Percentiles rank a stretch among this genome's conserved stretches.
These are phyloP conservation scores for Galago senegalensis DNA, from an alignment of 2,797 vertebrate genomes.

Conservation along the genomic window DNA sequence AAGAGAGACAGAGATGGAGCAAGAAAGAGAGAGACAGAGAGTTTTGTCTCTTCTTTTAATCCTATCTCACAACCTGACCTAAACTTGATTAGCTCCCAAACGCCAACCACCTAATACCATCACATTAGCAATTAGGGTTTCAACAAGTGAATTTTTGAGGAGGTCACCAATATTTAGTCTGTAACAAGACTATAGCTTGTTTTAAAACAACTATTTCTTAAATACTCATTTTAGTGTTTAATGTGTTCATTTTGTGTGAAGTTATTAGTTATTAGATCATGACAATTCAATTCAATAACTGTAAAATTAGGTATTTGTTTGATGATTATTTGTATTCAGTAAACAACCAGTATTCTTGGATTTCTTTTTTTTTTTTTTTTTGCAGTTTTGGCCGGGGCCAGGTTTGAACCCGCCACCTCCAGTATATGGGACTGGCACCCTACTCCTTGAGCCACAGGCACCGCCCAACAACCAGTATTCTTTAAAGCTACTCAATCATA, in stretches of 20 bases:
- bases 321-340: neutral
- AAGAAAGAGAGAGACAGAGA: no score
- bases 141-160: neutral
- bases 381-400: no score
- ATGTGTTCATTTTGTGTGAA: neutral
- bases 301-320: neutral
- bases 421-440: no score
- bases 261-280: neutral
- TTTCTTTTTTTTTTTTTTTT: no score
- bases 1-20: neutral
- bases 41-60: neutral
- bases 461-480: neutral
- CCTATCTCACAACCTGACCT: neutral
- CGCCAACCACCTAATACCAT: neutral
- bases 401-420: no score
- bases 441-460: no score
- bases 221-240: neutral
- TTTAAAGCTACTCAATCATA: conserved; percentile 12
- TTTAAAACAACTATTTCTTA: neutral
- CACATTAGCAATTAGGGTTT: neutral
- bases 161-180: neutral
- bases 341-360: no score
- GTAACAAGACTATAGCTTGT: neutral
- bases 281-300: neutral
- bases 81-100: neutral